Evolutionary conservation across 1,140 invertebrate species (phyloP).

Genomic region (Diploscapter pachys): DNA sequence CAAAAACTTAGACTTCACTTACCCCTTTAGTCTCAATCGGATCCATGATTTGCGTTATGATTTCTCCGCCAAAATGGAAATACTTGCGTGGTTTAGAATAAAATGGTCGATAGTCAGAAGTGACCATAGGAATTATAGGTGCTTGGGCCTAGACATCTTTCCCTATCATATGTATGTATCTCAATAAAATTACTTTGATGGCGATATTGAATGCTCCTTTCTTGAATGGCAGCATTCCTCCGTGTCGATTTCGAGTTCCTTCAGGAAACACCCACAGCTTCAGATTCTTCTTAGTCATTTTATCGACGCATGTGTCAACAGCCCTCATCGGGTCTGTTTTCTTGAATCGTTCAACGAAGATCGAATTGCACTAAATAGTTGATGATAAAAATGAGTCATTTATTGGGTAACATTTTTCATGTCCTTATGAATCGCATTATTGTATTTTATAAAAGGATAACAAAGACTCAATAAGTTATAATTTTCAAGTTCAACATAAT

Average conservation of each 20-base stretch:
- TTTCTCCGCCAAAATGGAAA: conserved; percentile 44
- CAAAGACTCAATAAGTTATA: not conserved
- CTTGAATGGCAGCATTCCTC: conserved; percentile 63
- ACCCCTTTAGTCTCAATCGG: conserved; percentile 49
- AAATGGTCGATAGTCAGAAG: conserved; percentile 46
- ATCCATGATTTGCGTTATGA: conserved; percentile 48
- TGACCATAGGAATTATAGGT: conserved; percentile 52
- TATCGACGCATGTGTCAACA: conserved; percentile 27
- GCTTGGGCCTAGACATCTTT: conserved; percentile 44
- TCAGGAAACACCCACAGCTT: conserved; percentile 63
- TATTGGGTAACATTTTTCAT: not conserved
- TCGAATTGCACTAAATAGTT: conserved; percentile 25
- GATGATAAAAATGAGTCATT: conserved; percentile 3
- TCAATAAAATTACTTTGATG: conserved; percentile 40
- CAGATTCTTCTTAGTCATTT: conserved; percentile 33
- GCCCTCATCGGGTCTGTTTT: conserved; percentile 35
- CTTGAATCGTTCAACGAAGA: conserved; percentile 45
- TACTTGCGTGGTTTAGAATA: conserved; percentile 47
- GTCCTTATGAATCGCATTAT: conserved; percentile 18
- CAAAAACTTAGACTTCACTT: conserved; percentile 1
- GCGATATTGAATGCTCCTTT: conserved; percentile 65
- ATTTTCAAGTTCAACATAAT: not conserved
- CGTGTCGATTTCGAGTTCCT: conserved; percentile 61
- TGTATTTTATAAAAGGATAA: conserved; percentile 30
- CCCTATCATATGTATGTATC: not conserved